Evolutionary conservation across 2,797 vertebrate species (phyloP), one percentile per base, ranked within the genome.

Genomic region (Epinephelus awoara): DNA sequence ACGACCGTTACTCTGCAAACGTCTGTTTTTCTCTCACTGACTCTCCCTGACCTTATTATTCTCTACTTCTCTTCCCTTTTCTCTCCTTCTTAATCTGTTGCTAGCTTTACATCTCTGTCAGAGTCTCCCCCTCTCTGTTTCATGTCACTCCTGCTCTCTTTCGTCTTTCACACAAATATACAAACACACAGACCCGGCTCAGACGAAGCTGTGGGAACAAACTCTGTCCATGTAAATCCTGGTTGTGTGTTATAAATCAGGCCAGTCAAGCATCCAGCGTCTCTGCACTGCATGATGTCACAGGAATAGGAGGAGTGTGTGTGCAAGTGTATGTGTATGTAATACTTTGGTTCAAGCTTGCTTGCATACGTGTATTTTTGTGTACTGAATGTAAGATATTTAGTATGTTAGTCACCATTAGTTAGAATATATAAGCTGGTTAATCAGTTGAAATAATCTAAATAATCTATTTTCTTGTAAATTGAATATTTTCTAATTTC

Each of bases 161-260:
- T 42, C 25, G 42, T 65, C 70, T 19, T 34, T 67, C 38, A 27
- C 66, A 59, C 29, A 57, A 17, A 57, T 40, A 38, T 14, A 23
- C 14, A 52, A 58, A 34, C 58, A 69, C 46, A 58, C 15, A 56
- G 17, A 52, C 21, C 0, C 47, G n/a, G 15, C 25, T 72, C 44
- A 40, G 71, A 14, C 55, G 49, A 38, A 77, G 66, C 77, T 80
- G 88, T 89, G 89, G 85, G 90, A 91, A 76, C 85, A 71, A 65
- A 49, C 62, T 6, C 12, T 19, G 72, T 83, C 66, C 73, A 64
- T 85, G 65, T 72, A 78, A 75, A 85, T 70, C 56, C 71, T 70
- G 70, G 47, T 54, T 67, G 75, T 21, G 73, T 67, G 79, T 67
- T 77, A 85, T 79, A 85, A 89, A 88, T 93, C 84, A 85, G 67